A percentile compares a stretch with the other conserved stretches of the same genome.
Conservation (phyloP, 37 sponge, comb jelly and placozoan species). For the Chondrilla cf. caribensis region DNA sequence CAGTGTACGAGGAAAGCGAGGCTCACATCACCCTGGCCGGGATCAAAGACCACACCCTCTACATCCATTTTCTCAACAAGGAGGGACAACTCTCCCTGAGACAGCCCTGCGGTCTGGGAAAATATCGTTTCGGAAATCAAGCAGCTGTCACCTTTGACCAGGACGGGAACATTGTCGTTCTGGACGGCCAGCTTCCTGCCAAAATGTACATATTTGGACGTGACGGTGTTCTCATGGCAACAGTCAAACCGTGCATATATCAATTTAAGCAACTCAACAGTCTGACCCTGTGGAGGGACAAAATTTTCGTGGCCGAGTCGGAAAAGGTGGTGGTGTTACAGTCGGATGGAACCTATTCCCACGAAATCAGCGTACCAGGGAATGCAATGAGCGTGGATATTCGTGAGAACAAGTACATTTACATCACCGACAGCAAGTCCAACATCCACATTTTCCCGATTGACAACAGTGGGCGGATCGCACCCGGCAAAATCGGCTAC, state of each 20-base stretch:
- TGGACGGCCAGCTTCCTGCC: conserved; percentile 15
- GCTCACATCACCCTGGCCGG: background rate
- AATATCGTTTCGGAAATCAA: conserved; percentile 8
- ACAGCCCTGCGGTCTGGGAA: background rate
- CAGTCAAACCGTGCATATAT: conserved; percentile 2
- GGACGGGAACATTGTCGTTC: background rate
- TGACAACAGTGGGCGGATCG: background rate
- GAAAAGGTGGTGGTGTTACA: conserved; percentile 5
- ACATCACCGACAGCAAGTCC: conserved; percentile 25
- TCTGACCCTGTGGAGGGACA: conserved; percentile 4
- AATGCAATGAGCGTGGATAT: conserved; percentile 23
- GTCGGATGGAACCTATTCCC: background rate
- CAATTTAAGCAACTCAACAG: conserved; percentile 14
- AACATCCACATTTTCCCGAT: conserved; percentile 21
- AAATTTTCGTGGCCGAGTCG: conserved; percentile 8
- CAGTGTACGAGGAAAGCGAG: background rate
- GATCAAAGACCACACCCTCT: conserved; percentile 17
- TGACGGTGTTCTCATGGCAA: background rate
- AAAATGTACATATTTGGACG: background rate
- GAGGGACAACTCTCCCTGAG: conserved; percentile 18
- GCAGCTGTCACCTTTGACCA: conserved; percentile 7
- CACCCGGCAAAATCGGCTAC: conserved; percentile 19
- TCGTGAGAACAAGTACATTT: conserved; percentile 20
- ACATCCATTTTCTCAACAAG: background rate
- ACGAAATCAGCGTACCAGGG: conserved; percentile 15